Percentiles rank a stretch among this genome's conserved stretches.
These are phyloP conservation scores for Vanacampus margaritifer DNA, from an alignment of 2,113 vertebrate species.

Conservation along the genomic window DNA sequence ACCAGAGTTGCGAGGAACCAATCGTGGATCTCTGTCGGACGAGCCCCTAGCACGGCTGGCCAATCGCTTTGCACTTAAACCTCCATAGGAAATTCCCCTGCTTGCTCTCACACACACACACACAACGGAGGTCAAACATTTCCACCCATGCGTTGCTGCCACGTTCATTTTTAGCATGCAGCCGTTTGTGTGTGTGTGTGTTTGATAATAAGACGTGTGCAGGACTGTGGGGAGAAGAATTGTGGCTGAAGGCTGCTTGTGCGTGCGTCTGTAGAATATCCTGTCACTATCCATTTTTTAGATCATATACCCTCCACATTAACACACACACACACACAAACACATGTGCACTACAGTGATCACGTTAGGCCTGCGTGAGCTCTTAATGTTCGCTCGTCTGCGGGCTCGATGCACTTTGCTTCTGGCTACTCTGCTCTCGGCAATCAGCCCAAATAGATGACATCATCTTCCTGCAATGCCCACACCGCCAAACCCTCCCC, in stretches of 20 bases:
- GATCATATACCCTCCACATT: conserved; percentile 34
- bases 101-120: conserved; percentile 19
- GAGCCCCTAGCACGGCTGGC: conserved; percentile 62
- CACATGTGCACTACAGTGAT: conserved; percentile 12
- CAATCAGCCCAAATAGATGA: conserved; percentile 68
- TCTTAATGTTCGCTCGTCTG: conserved; percentile 52
- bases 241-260: background rate
- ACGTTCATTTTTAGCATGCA: conserved; percentile 18
- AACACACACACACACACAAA: conserved; percentile 7
- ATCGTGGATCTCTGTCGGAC: conserved; percentile 50
- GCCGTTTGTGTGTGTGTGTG: background rate
- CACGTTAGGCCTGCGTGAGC: conserved; percentile 49
- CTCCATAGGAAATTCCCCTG: conserved; percentile 66
- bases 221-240: background rate
- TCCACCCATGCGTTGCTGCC: conserved; percentile 29
- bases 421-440: conserved; percentile 55
- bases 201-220: conserved; percentile 5
- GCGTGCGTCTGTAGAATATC: conserved; percentile 38
- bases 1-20: conserved; percentile 56
- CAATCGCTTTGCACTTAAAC: conserved; percentile 53
- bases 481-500: conserved; percentile 1
- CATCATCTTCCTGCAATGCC: conserved; percentile 66
- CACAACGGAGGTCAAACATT: conserved; percentile 27
- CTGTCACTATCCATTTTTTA: conserved; percentile 48
- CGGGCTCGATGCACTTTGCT: conserved; percentile 49